Base-by-base conservation (phyloP, 2,888 invertebrate species). In the Odontothrips loti region DNA sequence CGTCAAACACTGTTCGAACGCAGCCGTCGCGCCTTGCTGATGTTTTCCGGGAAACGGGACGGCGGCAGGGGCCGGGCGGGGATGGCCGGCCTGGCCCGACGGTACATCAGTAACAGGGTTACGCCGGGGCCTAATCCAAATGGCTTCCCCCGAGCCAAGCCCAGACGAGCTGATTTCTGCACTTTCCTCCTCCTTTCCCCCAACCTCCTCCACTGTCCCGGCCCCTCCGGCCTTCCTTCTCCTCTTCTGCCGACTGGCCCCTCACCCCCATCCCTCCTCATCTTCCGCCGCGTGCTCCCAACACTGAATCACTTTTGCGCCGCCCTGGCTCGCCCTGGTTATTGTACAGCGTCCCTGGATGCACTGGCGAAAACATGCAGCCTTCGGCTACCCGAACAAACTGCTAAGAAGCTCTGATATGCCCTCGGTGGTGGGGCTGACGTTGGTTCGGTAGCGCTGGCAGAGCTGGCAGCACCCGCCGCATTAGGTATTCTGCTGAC, bases 61-160 rank as follows among this genome's bases (percentile, higher is more conserved):
- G 58, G 20, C 82, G 79, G 82, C 81, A 6, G 81, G 81, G 8
- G 83, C 82, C 78, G 82, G 79, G 79, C 83, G 80, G 15, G 82
- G 82, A 81, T 15, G 81, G 80, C 48, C 82, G 81, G 20, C 83
- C 82, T 68, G 83, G 83, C 82, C 83, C 84, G 34, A 83, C 83
- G 4, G 84, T 17, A 20, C 17, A 20, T 17, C 58, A 9, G 68
- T 75, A 75, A 75, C 68, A 75, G 68, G 68, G 68, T 75, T 75
- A 75, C 23, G 23, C 58, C 58, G 23, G n/a, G 68, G 68, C 68
- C n/a, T 75, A 23, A 75, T 75, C 68, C 68, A n/a, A 43, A 75
- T 27, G 68, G 68, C 68, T 75, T 75, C 68, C 68, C 68, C 27
- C 68, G 68, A 75, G 68, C 68, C 68, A 11, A 23, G 27, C 68